Evolutionary conservation across 64 coral and sea anemone genomes (phyloP), one percentile per base, ranked within the genome.

Genomic region (Montipora capricornis): DNA sequence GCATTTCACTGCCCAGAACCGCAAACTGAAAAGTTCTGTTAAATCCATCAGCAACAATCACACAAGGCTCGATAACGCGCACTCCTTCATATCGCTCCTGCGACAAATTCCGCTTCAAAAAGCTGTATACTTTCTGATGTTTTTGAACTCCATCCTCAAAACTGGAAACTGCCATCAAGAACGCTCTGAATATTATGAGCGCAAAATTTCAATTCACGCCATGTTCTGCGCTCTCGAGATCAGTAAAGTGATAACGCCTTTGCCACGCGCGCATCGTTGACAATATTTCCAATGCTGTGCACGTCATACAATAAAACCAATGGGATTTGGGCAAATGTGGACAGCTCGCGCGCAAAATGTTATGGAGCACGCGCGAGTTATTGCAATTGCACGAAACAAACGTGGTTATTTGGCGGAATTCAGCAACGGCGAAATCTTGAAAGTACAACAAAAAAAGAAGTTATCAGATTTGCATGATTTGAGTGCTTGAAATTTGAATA

Each of bases 41-140:
- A 64, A 94, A 99, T 13, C 89, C 95, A 80, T 84, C 80, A 26
- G 95, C 86, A 46, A 99, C 98, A 1, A 94, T 89, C 4, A 99
- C 95, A 61, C 98, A 99, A 8, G 94, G 98, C 44, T 99, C 98
- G 44, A 99, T 96, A 12, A 96, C 90, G 22, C 95, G 93, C 22
- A 99, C 89, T 9, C 95, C 95, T 49, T 96, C 95, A 62, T 99
- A 99, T 2, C 93, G 92, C 10, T 96, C 95, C 88, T 99, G 92
- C 1, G 98, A 20, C 47, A 99, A 92, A n/a, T 52, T 73, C 45
- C 98, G 92, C 90, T 96, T 99, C 49, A 99, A 89, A 93, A 95
- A 99, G 67, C 83, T 99, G 76, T 99, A 96, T 53, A 99, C 98
- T 44, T 99, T 99, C 73, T 99, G 95, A 74, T 99, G 92, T 52